Evolutionary conservation across 2,888 invertebrate species (phyloP), one percentile per base, ranked within the genome.

Genomic region (Tetrapedia diversipes): DNA sequence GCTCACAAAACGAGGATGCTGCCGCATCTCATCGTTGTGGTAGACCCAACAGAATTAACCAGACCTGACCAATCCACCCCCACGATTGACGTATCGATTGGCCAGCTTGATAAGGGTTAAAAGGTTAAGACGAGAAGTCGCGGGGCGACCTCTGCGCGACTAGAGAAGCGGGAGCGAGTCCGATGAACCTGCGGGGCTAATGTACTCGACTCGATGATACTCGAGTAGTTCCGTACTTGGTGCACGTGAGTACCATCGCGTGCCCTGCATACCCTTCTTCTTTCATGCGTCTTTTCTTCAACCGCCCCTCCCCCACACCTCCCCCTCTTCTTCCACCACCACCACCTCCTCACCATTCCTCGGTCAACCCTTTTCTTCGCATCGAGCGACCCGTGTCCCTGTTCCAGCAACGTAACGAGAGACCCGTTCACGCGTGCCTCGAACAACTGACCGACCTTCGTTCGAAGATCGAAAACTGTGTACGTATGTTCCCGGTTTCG

Each of bases 151-250:
- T 68, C 49, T 56, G 63, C 43, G 43, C 32, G 72, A 29, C 53
- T 49, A 61, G 49, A 66, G 61, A 37, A 41, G 51, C 32, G 34
- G 65, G 49, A 41, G 68, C 63, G 72, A 86, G 90, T 90, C 89
- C 89, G 88, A 90, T 90, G 90, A 90, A 90, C 90, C 88, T 89
- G 85, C 86, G 89, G 85, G 88, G 89, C 88, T 89, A 89, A 88
- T 85, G 90, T 87, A 89, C 89, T 88, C 88, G 79, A 73, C 67
- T 84, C 74, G 82, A 81, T 81, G 82, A 80, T 57, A 68, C 72
- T 59, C 71, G 51, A 78, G 71, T 73, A 81, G 81, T 89, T 86
- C 86, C 88, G 87, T 88, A 87, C 88, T 88, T 87, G 88, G 85
- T 82, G 84, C 89, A 87, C 89, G 87, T 87, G 89, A 90, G 88